Evolutionary conservation across 2,888 invertebrate genomes (phyloP).

Genomic region (Agrochola litura): DNA sequence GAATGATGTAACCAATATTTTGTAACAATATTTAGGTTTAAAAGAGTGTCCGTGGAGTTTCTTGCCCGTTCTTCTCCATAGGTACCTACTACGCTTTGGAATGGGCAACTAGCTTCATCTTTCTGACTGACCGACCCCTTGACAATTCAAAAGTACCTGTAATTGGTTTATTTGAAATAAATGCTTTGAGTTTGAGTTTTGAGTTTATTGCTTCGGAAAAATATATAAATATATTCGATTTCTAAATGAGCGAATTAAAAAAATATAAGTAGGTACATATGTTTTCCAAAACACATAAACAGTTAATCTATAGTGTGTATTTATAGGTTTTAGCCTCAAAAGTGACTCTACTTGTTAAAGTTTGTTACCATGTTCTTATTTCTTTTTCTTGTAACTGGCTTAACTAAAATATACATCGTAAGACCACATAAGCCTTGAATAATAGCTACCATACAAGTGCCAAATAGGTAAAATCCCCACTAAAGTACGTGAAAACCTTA

Average conservation of each 20-base stretch:
- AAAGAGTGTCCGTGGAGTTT: too few species aligned
- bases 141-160: too few species aligned
- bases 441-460: constrained; percentile 12
- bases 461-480: constrained; percentile 1
- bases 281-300: not conserved
- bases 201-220: not conserved
- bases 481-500: not conserved
- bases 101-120: too few species aligned
- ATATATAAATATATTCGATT: not conserved
- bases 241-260: not conserved
- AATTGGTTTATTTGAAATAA: too few species aligned
- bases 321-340: not conserved
- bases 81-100: too few species aligned
- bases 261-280: not conserved
- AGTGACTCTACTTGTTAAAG: not conserved
- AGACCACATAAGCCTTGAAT: not conserved
- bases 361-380: not conserved
- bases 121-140: too few species aligned
- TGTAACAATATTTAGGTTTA: too few species aligned
- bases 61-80: too few species aligned
- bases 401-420: not conserved
- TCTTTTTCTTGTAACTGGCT: not conserved
- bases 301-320: too few species aligned
- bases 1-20: too few species aligned
- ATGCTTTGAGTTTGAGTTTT: too few species aligned